These are phyloP conservation scores for Ceratothoa steindachneri DNA, from an alignment of 2,888 invertebrate species.

Conservation along the genomic window DNA sequence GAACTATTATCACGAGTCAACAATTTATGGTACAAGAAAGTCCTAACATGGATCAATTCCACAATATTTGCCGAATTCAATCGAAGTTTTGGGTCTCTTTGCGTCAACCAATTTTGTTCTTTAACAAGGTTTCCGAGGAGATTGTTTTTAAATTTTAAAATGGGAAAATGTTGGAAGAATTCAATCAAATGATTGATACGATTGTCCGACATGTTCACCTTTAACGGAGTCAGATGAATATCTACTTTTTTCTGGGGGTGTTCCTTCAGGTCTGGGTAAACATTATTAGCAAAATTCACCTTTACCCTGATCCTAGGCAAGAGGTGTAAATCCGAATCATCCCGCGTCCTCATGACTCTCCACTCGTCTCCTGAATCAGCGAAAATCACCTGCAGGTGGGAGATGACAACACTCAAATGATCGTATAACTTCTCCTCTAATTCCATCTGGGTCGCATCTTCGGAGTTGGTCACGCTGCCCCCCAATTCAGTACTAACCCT, in stretches of 20 bases:
- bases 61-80: neutral
- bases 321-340: constrained; percentile 71
- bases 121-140: neutral
- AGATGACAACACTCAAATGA: constrained; percentile 66
- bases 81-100: constrained; percentile 2
- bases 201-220: constrained; percentile 41
- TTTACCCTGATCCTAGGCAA: constrained; percentile 65
- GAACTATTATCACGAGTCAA: neutral
- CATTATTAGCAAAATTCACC: constrained; percentile 68
- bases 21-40: neutral
- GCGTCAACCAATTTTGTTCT: neutral
- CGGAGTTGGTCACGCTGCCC: constrained; percentile 62
- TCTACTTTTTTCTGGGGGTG: constrained; percentile 57
- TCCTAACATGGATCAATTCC: neutral
- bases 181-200: constrained; percentile 37
- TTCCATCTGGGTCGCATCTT: constrained; percentile 76
- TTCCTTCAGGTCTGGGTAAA: constrained; percentile 66
- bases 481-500: constrained; percentile 69
- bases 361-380: constrained; percentile 67
- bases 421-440: constrained; percentile 75
- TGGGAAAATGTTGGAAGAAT: constrained; percentile 38
- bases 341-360: constrained; percentile 66
- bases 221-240: constrained; percentile 40
- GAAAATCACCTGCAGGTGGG: constrained; percentile 64
- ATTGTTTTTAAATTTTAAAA: neutral